Evolutionary conservation across 1,140 invertebrate species (phyloP), one percentile per base, ranked within the genome.

Genomic region (Danaus plexippus): DNA sequence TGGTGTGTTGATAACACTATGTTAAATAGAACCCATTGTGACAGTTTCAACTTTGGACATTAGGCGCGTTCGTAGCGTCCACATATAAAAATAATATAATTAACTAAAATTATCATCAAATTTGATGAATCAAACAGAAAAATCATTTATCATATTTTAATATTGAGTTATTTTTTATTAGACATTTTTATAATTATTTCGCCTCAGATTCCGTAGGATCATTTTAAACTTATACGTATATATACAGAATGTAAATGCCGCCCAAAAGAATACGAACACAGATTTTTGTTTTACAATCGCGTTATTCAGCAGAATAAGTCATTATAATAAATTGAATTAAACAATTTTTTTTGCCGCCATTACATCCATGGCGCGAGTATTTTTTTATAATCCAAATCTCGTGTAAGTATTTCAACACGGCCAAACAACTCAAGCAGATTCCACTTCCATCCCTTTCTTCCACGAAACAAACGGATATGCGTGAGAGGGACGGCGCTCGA

Each of bases 331-430:
- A 32, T 32, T 32, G 22, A 32, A 32, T 32, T 32, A 52, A 57
- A 22, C 47, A 53, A 55, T 42, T 52, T 68, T 60, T 62, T 66
- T 49, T 75, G 66, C 67, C 61, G 51, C 63, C 75, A 42, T 43
- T 81, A 75, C 64, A 58, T 62, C 65, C 64, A 46, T 57, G 59
- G 61, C 67, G 64, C 75, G 69, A 60, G 58, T 60, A 77, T 76
- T 79, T 32, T 32, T 32, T 32, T 32, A 32, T 82, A 82, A 80
- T 80, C 77, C 75, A 79, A 69, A 76, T 77, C 71, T 71, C 75
- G 73, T 77, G 78, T 77, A 78, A 75, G 77, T 77, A 79, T 83
- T 83, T 83, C 77, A 83, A 83, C 80, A 80, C 76, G 67, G 64
- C 61, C 63, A 62, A 67, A 62, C 61, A 61, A 61, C 66, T 68